These are phyloP conservation scores for Drosophila demipolita DNA, from an alignment of 2,888 invertebrate species.

Conservation along the genomic window DNA sequence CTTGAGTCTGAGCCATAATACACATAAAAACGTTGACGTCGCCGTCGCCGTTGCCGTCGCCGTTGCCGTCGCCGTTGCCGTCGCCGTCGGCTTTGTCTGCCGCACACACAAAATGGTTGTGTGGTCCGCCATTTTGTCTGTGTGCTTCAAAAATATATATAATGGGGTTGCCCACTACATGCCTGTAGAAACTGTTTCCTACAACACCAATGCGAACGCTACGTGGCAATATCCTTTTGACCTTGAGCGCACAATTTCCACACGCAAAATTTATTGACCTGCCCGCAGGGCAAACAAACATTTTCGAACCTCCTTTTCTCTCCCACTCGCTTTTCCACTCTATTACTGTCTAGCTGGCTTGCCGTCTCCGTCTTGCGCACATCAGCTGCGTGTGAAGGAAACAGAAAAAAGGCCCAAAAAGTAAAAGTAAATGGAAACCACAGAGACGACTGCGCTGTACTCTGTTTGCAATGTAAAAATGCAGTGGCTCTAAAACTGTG, in stretches of 20 bases:
- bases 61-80: constrained; percentile 12
- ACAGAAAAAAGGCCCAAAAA: constrained; percentile 53
- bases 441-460: neutral
- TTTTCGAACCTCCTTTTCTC: constrained; percentile 4
- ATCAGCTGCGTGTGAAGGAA: constrained; percentile 37
- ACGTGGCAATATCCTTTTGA: constrained; percentile 85
- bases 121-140: constrained; percentile 71
- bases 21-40: constrained; percentile 23
- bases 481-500: neutral
- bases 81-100: constrained; percentile 48
- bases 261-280: constrained; percentile 84
- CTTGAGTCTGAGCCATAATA: constrained; percentile 7
- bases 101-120: constrained; percentile 53
- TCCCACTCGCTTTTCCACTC: neutral
- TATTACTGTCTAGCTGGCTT: neutral
- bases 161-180: constrained; percentile 30
- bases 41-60: constrained; percentile 12
- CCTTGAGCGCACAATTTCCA: constrained; percentile 84
- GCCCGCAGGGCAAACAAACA: constrained; percentile 39
- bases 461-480: neutral
- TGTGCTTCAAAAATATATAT: neutral
- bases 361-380: constrained; percentile 1
- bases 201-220: constrained; percentile 46
- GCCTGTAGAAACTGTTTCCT: constrained; percentile 60
- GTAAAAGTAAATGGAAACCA: neutral